Evolutionary conservation across 2,888 invertebrate species (phyloP), one percentile per base, ranked within the genome.

Genomic region (Ommatoiulus sabulosus): DNA sequence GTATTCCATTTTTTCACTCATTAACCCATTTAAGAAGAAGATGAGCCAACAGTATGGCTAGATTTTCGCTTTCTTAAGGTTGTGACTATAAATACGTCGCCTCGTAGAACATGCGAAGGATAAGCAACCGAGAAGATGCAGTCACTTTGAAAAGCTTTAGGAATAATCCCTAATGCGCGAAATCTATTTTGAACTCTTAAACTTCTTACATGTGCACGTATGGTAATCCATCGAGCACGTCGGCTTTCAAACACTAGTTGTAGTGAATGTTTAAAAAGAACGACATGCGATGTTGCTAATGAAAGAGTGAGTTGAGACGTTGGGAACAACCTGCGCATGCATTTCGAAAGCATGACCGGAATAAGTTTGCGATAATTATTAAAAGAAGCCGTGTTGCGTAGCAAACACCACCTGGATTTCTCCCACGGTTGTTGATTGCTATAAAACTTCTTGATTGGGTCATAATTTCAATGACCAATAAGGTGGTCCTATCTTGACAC

Each of bases 401-500:
- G n/a, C 63, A 63, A 20, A n/a, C 63, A 4, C n/a, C 63, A 63
- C 63, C 63, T 63, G 63, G 63, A 63, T 63, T 63, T 63, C 20
- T 63, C 63, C 20, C 63, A 63, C 63, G 63, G 7, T 46, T 46
- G 12, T 46, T 46, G 46, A 46, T 12, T 12, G 12, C 12, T 10
- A 46, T 46, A 46, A 46, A 46, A 12, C 63, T 63, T 52, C 12
- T 52, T 63, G 63, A 63, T 63, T n/a, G n/a, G 63, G 20, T 63
- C 3, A 2, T 63, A 63, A 63, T 63, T 63, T 63, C 4, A 20
- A 20, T 20, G 63, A 63, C 63, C 63, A 63, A 20, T 63, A 63
- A 63, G 63, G 63, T 63, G n/a, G 63, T n/a, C 4, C n/a, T 63
- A 63, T 63, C 63, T 63, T 63, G 63, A 63, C 63, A 63, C 20